Base-by-base conservation (phyloP, 2,888 invertebrate species). In the Cephus runcator region DNA sequence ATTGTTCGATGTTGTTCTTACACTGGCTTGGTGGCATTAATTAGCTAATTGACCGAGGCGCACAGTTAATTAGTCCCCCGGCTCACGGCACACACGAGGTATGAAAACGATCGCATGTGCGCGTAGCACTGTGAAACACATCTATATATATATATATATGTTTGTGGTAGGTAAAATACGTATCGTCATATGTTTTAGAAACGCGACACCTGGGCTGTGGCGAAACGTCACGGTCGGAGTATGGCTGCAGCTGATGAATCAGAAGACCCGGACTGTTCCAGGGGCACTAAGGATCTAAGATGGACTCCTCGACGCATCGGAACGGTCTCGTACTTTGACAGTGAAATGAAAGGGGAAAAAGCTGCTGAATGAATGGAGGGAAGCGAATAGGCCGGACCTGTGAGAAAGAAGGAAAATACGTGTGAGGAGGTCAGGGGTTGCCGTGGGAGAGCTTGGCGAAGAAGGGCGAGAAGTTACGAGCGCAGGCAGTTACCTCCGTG, bases 21-120 rank as follows among this genome's bases (percentile, higher is more conserved):
- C 35, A n/a, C 34, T 74, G 33, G 33, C 73, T 34, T 31, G 30
- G 33, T 76, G 56, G 81, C 83, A 83, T 87, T 87, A 86, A 88
- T 87, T 86, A 86, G 84, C 86, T 87, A 86, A 87, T 87, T 83
- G 86, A 86, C 81, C 84, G 81, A 84, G 79, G 77, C 79, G 75
- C 77, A 56, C 79, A 77, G 82, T 84, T 86, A 86, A 85, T 85
- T 84, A 86, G 82, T 69, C 81, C 23, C 71, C 31, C 15, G 23
- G 23, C 56, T 9, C 56, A 33, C 12, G 71, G 71, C 71, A 23
- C 33, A 12, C 12, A 33, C 23, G 71, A 71, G 31, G 31, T 31
- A 71, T 31, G 34, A 34, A 71, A 33, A 31, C 31, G 71, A 34
- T 71, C 12, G 71, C 31, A 71, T 34, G 71, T 15, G 4, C 71